Base-by-base conservation (phyloP, 2,888 invertebrate genomes). In the Ferrisia virgata region DNA sequence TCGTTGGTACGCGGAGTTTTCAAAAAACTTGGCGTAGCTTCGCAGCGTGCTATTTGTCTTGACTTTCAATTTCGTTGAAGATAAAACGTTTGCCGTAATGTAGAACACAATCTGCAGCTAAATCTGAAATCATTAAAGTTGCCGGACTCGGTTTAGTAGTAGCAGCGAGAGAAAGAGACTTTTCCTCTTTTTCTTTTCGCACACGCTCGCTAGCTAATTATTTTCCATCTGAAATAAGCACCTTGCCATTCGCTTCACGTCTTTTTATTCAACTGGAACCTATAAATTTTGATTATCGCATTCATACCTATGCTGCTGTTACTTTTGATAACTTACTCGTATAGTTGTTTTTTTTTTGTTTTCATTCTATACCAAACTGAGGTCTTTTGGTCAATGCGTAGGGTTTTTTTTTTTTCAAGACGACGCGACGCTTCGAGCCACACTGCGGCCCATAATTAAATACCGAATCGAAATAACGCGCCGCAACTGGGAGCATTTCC, bases 41-140 rank as follows among this genome's bases (percentile, higher is more conserved):
- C 33, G 72, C 5, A 72, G n/a, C 36, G 72, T 28, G 72, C 72
- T 72, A 72, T 72, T 72, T 72, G 72, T 72, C 72, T 72, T 72
- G 72, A 72, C 72, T 72, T 72, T 72, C 72, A 72, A 72, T 72
- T 72, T 72, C 33, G 72, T 18, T 28, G 18, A 33, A 72, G 72
- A 72, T 72, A 72, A 72, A 72, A 72, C 72, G 72, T 72, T 72
- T 33, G 72, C 36, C 72, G 72, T 33, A 72, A 72, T 33, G 72
- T 72, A 72, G 36, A 72, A 72, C 72, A 72, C 72, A 33, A 72
- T n/a, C 31, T n/a, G 72, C 72, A 33, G 33, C 33, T 72, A 72
- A 72, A 72, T 72, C 72, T 72, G 72, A 72, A 72, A 72, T 72
- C 72, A 72, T 72, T 72, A 72, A 72, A 72, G 72, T 72, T 72